These are phyloP conservation scores for Drosophila flavopinicola DNA, from an alignment of 2,888 invertebrate species.

Conservation along the genomic window DNA sequence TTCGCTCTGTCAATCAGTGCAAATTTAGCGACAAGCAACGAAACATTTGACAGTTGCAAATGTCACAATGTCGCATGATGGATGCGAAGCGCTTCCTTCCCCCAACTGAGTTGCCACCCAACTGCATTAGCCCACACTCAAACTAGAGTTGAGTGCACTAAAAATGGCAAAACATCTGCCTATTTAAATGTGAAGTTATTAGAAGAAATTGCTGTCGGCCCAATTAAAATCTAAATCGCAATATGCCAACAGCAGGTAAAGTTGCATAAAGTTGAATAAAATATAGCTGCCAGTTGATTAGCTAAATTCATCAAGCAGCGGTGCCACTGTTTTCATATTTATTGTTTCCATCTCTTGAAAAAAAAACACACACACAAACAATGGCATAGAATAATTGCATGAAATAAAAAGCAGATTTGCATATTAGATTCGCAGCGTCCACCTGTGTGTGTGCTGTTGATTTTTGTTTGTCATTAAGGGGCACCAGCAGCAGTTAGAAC, in stretches of 20 bases:
- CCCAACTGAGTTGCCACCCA: not conserved
- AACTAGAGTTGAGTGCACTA: not conserved
- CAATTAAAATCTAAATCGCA: not conserved
- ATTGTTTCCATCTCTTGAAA: slow-evolving; percentile 17
- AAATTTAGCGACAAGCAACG: slow-evolving; percentile 65
- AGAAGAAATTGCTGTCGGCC: slow-evolving; percentile 8
- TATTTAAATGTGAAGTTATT: slow-evolving; percentile 4
- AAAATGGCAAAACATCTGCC: not conserved
- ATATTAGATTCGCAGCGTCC: slow-evolving; percentile 71
- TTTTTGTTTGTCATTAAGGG: slow-evolving; percentile 73
- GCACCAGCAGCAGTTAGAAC: slow-evolving; percentile 7
- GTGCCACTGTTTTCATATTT: slow-evolving; percentile 8
- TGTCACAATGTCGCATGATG: slow-evolving; percentile 58
- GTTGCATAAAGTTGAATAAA: too few species aligned
- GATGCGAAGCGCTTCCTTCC: slow-evolving; percentile 35
- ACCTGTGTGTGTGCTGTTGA: slow-evolving; percentile 72
- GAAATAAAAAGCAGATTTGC: slow-evolving; percentile 82
- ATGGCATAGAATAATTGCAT: slow-evolving; percentile 79
- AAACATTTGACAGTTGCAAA: slow-evolving; percentile 73
- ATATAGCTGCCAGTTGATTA: slow-evolving; percentile 20
- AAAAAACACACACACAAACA: slow-evolving; percentile 47
- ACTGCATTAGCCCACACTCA: not conserved
- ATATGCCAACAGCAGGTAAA: not conserved
- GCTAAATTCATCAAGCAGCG: slow-evolving; percentile 14
- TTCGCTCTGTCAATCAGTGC: slow-evolving; percentile 66